Evolutionary conservation across 2,888 invertebrate genomes (phyloP), one percentile per base, ranked within the genome.

Genomic region (Biston stratarius): DNA sequence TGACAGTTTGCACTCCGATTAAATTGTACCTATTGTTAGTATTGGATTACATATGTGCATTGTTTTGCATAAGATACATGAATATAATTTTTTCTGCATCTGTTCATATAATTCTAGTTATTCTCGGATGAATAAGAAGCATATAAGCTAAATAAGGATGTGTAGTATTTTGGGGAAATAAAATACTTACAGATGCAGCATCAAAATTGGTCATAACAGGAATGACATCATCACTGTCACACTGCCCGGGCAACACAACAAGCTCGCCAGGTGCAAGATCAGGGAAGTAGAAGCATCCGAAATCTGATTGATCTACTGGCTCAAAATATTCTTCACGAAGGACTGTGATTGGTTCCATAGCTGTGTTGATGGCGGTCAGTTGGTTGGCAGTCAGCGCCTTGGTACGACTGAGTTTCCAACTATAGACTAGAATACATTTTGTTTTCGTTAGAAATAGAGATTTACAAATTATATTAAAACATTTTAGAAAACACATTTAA

Each of bases 371-470:
- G 0, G 82, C 74, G 1, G 62, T 55, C 7, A 48, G 71, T 0
- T 83, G 81, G 12, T 69, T 64, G 49, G 62, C 0, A 0, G 85
- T 77, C 0, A 90, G 72, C 38, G 76, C 57, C 47, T 70, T 81
- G 0, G 73, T 79, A 72, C 88, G 84, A 67, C 93, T 90, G 0
- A 94, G 82, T 64, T 92, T 91, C 92, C 91, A 93, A 67, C 89
- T 90, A 81, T 84, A 90, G 9, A 93, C 93, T 94, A 72, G 11
- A 53, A 53, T 1, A 52, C 11, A 14, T 9, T 7, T 36, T 24
- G 24, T 8, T 52, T 14, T 8, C 10, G 36, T 36, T 38, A 14
- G 36, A 9, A 8, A 0, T 7, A 8, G 12, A 3, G 24, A 24
- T 24, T 24, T 24, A 24, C 1, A 3, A 24, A 3, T 24, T 3